Evolutionary conservation across 1,140 invertebrate genomes (phyloP), one percentile per base, ranked within the genome.

Genomic region (Pseudobourletiella spinata): DNA sequence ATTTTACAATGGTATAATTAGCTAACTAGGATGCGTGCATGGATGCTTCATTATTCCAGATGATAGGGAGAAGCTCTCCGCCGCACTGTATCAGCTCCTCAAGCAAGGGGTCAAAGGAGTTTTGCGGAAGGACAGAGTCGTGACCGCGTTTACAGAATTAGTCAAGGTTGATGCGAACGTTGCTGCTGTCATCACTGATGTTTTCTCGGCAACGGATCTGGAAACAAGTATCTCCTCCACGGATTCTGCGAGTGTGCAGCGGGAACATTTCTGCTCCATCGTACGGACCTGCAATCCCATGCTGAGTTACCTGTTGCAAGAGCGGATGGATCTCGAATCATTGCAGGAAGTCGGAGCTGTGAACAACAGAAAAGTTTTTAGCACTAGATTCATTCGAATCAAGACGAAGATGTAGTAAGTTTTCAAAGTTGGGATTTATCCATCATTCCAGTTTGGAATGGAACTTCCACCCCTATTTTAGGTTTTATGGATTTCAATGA

Each of bases 371-470:
- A 88, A 86, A 71, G 71, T 71, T n/a, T 96, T 95, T 77, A 88
- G 91, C 74, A 91, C 90, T 57, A 96, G 95, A 78, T 96, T 95
- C 77, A 96, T 98, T 70, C 96, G 95, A 84, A 86, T 95, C 18
- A 98, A 97, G 79, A 98, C 95, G 50, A 94, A 95, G 78, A 76
- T 98, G 69, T 98, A 95, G 92, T 97, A 84, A 85, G 91, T 71
- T 68, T n/a, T n/a, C n/a, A n/a, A n/a, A n/a, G n/a, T n/a, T n/a
- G n/a, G n/a, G n/a, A n/a, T n/a, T n/a, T n/a, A n/a, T n/a, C n/a
- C n/a, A n/a, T n/a, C n/a, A n/a, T n/a, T n/a, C n/a, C n/a, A n/a
- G n/a, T n/a, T n/a, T n/a, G n/a, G n/a, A n/a, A n/a, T n/a, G n/a
- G n/a, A n/a, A n/a, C n/a, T n/a, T n/a, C n/a, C n/a, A n/a, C n/a